These are phyloP conservation scores for Idaea straminata DNA, from an alignment of 2,888 invertebrate species.

Conservation along the genomic window DNA sequence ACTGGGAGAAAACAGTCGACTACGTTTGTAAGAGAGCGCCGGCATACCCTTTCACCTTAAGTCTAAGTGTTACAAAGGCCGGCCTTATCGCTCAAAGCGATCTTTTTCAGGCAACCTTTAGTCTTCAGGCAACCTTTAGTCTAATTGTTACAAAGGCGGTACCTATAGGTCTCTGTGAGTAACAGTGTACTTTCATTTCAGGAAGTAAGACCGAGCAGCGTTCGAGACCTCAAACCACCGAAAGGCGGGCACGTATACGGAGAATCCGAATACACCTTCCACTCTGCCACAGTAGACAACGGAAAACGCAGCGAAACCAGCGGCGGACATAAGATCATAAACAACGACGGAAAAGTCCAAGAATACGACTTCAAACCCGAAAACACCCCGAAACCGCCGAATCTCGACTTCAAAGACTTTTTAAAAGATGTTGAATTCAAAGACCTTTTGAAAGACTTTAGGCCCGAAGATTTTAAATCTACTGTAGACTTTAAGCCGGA, in stretches of 20 bases:
- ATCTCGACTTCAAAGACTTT: not conserved
- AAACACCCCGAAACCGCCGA: not conserved
- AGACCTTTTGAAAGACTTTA: constrained; percentile 8
- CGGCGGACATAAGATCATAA: constrained; percentile 83
- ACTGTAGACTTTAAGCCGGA: not conserved
- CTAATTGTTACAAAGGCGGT: too few species aligned
- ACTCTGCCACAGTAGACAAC: constrained; percentile 77
- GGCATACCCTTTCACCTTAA: too few species aligned
- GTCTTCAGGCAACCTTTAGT: too few species aligned
- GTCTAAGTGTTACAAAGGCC: too few species aligned
- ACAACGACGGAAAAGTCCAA: constrained; percentile 85
- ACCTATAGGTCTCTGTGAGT: not conserved
- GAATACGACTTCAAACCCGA: constrained; percentile 67
- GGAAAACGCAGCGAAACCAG: constrained; percentile 81
- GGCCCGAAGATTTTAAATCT: constrained; percentile 11
- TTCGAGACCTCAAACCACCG: constrained; percentile 44
- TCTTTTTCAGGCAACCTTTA: too few species aligned
- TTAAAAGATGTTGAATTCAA: not conserved
- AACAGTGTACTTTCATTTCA: constrained; percentile 20
- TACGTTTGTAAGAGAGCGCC: too few species aligned
- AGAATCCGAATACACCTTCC: constrained; percentile 83
- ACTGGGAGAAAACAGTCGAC: too few species aligned
- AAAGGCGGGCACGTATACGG: constrained; percentile 67
- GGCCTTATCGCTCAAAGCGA: too few species aligned
- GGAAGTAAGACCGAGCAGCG: constrained; percentile 30